phyloP scores from a whole-genome alignment of 2,797 vertebrate species.

The Chloroceryle inda region DNA sequence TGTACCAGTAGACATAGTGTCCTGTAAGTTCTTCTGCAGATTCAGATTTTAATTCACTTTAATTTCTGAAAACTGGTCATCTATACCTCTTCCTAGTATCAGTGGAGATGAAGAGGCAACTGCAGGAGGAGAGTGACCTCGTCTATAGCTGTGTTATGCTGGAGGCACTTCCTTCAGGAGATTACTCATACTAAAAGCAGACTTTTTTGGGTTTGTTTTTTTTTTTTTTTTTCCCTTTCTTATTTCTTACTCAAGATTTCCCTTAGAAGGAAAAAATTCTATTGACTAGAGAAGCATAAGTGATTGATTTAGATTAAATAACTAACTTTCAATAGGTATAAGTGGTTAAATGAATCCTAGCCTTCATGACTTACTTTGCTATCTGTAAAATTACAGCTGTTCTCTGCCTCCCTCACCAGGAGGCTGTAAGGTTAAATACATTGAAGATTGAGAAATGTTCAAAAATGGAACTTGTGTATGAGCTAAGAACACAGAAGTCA shows the following conservation, averaged over 20 bases:
- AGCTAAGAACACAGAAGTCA: neutral
- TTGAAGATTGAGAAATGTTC: neutral
- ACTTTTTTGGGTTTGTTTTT: fast-evolving
- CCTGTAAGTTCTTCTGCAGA: neutral
- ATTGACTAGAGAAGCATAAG: neutral
- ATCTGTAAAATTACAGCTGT: neutral
- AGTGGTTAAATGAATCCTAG: neutral
- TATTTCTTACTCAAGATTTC: neutral
- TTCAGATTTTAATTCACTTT: neutral
- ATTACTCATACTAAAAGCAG: neutral
- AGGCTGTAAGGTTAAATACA: neutral
- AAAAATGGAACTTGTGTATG: neutral
- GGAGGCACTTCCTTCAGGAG: neutral
- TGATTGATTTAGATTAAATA: neutral
- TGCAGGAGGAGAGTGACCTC: neutral
- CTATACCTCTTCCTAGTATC: neutral
- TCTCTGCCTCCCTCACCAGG: neutral
- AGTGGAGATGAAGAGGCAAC: neutral
- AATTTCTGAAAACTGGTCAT: neutral
- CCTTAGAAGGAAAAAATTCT: neutral
- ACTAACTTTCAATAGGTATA: neutral
- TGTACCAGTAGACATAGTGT: neutral
- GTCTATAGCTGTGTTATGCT: neutral
- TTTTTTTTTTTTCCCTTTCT: fast-evolving
- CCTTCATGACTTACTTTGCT: neutral